Percentiles rank a stretch among this genome's conserved stretches.
Evolutionary conservation across 1,140 invertebrate species (phyloP).

Genomic region (Bilobella aurantiaca): DNA sequence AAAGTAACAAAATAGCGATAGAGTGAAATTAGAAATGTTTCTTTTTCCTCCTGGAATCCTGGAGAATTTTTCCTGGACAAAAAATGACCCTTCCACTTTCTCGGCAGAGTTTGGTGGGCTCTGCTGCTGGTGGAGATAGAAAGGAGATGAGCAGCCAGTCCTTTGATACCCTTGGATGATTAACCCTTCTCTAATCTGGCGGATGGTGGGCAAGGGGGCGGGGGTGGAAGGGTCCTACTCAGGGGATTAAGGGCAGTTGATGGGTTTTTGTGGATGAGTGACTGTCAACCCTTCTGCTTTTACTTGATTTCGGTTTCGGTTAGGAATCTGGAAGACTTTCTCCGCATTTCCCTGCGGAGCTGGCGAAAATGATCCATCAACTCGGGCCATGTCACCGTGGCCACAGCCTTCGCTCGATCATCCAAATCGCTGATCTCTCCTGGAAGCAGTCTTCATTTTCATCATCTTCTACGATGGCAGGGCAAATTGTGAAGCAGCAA

Average conservation of each 20-base stretch:
- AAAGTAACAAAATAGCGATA: slow-evolving; percentile 2
- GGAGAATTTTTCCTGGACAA: no score
- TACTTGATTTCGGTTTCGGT: background rate
- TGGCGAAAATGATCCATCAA: slow-evolving; percentile 4
- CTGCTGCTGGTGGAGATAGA: no score
- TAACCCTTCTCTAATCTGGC: background rate
- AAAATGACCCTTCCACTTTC: no score
- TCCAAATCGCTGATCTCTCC: slow-evolving; percentile 1
- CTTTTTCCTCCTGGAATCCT: background rate
- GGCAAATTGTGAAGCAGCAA: no score
- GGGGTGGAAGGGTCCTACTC: background rate
- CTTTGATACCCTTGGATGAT: background rate
- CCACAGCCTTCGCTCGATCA: background rate
- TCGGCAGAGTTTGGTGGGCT: no score
- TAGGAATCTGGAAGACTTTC: background rate
- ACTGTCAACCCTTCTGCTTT: slow-evolving; percentile 1
- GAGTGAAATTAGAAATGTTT: background rate
- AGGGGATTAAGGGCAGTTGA: background rate
- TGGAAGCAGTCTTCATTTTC: background rate
- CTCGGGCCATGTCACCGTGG: background rate
- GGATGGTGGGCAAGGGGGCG: background rate
- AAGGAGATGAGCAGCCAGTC: no score
- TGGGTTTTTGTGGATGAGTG: slow-evolving; percentile 5
- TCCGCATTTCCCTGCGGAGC: background rate
- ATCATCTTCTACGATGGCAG: no score